Evolutionary conservation across 2,888 invertebrate species (phyloP).

Genomic region (Acanthosepion esculentum): DNA sequence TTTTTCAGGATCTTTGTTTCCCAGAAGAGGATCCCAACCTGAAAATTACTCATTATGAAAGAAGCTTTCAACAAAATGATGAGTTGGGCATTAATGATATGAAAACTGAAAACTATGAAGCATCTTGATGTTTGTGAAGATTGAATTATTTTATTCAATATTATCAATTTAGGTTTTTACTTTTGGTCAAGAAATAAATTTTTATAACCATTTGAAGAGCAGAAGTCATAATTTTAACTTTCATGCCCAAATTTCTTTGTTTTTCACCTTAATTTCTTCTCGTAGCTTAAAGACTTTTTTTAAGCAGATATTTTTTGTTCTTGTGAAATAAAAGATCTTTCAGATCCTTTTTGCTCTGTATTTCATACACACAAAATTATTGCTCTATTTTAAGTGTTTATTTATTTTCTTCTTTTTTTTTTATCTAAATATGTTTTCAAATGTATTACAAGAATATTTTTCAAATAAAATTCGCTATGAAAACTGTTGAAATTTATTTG

Average conservation of each 20-base stretch:
- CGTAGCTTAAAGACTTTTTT: background rate
- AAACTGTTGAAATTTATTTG: too few species aligned
- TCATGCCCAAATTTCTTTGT: background rate
- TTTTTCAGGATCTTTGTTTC: constrained; percentile 82
- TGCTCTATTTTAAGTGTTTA: background rate
- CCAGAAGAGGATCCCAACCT: constrained; percentile 78
- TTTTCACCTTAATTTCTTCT: background rate
- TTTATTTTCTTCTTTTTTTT: background rate
- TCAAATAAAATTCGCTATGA: too few species aligned
- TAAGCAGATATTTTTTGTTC: background rate
- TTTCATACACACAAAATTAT: background rate
- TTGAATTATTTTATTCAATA: background rate
- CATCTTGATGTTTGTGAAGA: background rate
- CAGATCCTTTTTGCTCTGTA: background rate
- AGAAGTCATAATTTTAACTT: background rate
- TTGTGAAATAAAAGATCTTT: background rate
- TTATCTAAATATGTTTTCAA: background rate
- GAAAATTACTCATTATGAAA: constrained; percentile 85
- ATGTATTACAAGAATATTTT: too few species aligned
- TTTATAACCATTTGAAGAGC: background rate
- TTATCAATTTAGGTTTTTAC: too few species aligned
- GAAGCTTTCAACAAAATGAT: constrained; percentile 93
- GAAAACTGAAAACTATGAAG: constrained; percentile 88
- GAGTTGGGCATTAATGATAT: constrained; percentile 96
- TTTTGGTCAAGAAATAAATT: too few species aligned